Base-by-base conservation (phyloP, 2,113 vertebrate species). In the Cacatua alba region DNA sequence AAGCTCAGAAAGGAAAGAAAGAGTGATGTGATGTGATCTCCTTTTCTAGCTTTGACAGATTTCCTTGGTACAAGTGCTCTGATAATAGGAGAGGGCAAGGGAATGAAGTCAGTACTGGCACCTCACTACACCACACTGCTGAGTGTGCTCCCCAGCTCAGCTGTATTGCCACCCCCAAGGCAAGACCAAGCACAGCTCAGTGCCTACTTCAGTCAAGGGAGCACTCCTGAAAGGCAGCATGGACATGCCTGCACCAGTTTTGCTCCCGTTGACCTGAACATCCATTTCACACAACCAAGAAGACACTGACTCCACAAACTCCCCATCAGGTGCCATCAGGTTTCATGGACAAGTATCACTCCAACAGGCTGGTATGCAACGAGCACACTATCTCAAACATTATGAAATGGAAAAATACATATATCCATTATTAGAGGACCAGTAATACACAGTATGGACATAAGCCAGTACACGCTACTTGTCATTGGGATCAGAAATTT, bases 111-210 rank as follows among this genome's bases (percentile, higher is more conserved):
- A 35, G 17, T 29, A 29, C 17, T 52, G n/a, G 21, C 39, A 87
- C 62, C 43, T 29, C 2, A 0, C 24, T 6, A 68, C 5, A 25
- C 3, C 1, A 17, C 18, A 8, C 24, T 9, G 8, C 33, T 25
- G 11, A 46, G 17, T 4, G 1, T 7, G 63, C 2, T 76, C 23
- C 20, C 17, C 44, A 46, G 21, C 17, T 52, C 43, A 43, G 43
- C 29, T 48, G 33, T 33, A 46, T 33, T n/a, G 64, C 53, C 39
- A 26, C 4, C 43, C 26, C 17, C 62, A 90, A 35, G 21, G 63
- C 49, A 80, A 57, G 17, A 28, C 20, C 37, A 64, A 25, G 29
- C 69, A 62, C n/a, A 86, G 39, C 16, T 65, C 57, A 23, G 46
- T 0, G 3, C 14, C 23, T 46, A 0, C 8, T 43, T 23, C 53